These are phyloP conservation scores for Zhuqinia jingwanae DNA, from an alignment of 2,888 invertebrate species.

Conservation along the genomic window DNA sequence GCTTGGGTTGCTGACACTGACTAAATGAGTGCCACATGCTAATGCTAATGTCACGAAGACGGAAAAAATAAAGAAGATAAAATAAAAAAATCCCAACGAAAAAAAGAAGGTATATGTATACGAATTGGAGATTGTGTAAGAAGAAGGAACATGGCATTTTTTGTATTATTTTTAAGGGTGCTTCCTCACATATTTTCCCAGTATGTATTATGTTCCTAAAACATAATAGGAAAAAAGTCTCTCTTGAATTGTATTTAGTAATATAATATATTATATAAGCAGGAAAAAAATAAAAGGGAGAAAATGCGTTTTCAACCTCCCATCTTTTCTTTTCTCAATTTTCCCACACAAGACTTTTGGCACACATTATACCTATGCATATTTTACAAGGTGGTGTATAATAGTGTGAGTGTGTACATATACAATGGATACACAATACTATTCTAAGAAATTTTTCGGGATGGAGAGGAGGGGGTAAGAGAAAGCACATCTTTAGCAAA, in stretches of 20 bases:
- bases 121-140: not conserved
- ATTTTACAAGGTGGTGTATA: not conserved
- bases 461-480: not conserved
- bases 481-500: constrained; percentile 26
- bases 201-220: not conserved
- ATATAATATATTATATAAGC: no score
- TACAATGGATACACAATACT: not conserved
- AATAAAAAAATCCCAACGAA: not conserved
- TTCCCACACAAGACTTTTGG: constrained; percentile 58
- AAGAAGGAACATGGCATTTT: constrained; percentile 35
- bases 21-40: constrained; percentile 77
- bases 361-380: constrained; percentile 37
- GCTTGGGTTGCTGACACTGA: constrained; percentile 73
- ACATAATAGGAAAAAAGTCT: no score
- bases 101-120: no score
- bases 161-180: constrained; percentile 56
- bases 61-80: constrained; percentile 37
- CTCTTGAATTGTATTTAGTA: not conserved
- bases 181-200: constrained; percentile 38
- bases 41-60: constrained; percentile 73
- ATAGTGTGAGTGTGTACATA: not conserved
- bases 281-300: not conserved
- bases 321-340: constrained; percentile 26
- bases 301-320: not conserved
- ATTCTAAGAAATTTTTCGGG: not conserved